phyloP scores from a whole-genome alignment of 30 jellyfish, hydroid and myxozoan genomes.

The Euphysa ruthae region DNA sequence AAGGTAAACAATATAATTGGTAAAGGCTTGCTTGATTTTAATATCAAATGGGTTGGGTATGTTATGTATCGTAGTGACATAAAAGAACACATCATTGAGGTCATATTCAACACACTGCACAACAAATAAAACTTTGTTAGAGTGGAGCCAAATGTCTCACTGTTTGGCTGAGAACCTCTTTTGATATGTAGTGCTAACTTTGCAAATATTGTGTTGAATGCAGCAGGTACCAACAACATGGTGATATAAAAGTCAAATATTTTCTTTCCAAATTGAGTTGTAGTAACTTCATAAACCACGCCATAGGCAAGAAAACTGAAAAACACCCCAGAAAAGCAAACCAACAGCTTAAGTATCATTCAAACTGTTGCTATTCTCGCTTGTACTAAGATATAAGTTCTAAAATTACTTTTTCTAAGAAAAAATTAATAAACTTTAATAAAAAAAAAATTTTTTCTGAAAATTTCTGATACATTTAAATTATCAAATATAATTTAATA shows the following conservation, averaged over 20 bases:
- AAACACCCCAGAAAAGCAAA: constrained; percentile 44
- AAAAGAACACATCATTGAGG: constrained; percentile 43
- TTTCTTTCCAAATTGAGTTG: constrained; percentile 27
- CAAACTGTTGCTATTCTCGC: no score
- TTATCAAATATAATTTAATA: no score
- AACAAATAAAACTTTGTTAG: background rate
- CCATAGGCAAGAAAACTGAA: constrained; percentile 57
- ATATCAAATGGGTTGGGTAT: constrained; percentile 65
- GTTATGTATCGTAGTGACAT: constrained; percentile 41
- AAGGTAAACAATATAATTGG: constrained; percentile 29
- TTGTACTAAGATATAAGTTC: no score
- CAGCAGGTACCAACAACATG: constrained; percentile 47
- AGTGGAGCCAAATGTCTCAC: no score
- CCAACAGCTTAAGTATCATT: constrained; percentile 1
- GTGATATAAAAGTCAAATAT: constrained; percentile 42
- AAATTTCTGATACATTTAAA: no score
- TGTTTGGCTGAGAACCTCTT: background rate
- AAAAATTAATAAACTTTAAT: no score
- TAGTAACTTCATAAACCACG: constrained; percentile 38
- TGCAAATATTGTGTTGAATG: constrained; percentile 36
- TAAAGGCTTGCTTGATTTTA: constrained; percentile 66
- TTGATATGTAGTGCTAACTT: background rate
- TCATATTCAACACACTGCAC: constrained; percentile 30
- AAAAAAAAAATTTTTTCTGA: no score
- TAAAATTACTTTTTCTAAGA: no score